phyloP scores from a whole-genome alignment of 1,140 invertebrate genomes.

The Pseudomyrmex flavicornis region DNA sequence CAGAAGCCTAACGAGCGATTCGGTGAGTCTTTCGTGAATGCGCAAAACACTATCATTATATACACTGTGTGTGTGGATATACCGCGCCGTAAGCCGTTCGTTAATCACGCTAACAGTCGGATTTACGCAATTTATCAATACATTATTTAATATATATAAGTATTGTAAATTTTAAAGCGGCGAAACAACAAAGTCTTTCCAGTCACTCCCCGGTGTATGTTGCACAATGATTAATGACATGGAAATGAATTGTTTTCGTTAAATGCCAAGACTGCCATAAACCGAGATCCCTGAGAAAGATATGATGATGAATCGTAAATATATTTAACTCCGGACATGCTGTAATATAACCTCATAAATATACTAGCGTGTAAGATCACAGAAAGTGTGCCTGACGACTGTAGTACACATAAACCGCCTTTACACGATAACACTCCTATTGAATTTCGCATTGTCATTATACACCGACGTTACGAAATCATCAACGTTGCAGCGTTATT shows the following conservation, averaged over 20 bases:
- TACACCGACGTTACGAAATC: background rate
- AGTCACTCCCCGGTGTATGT: background rate
- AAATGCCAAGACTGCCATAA: background rate
- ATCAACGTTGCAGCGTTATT: background rate
- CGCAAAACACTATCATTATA: slow-evolving; percentile 13
- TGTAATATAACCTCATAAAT: background rate
- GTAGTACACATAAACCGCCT: background rate
- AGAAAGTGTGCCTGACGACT: background rate
- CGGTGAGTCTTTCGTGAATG: slow-evolving; percentile 14
- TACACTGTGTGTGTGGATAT: background rate
- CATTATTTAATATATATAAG: background rate
- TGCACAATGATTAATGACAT: slow-evolving; percentile 28
- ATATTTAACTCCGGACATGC: background rate
- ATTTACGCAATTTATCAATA: slow-evolving; percentile 16
- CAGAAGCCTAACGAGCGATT: slow-evolving; percentile 43
- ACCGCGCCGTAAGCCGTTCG: background rate
- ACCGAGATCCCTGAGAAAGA: background rate
- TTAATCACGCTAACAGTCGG: slow-evolving; percentile 30
- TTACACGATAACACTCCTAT: background rate
- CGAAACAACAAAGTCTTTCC: slow-evolving; percentile 9
- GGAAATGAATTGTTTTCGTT: slow-evolving; percentile 13
- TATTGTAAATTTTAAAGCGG: background rate
- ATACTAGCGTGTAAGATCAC: background rate
- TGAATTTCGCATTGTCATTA: slow-evolving; percentile 5
- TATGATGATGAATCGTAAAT: slow-evolving; percentile 21